Base-by-base conservation (phyloP, 2,113 vertebrate genomes). In the Lophius piscatorius region DNA sequence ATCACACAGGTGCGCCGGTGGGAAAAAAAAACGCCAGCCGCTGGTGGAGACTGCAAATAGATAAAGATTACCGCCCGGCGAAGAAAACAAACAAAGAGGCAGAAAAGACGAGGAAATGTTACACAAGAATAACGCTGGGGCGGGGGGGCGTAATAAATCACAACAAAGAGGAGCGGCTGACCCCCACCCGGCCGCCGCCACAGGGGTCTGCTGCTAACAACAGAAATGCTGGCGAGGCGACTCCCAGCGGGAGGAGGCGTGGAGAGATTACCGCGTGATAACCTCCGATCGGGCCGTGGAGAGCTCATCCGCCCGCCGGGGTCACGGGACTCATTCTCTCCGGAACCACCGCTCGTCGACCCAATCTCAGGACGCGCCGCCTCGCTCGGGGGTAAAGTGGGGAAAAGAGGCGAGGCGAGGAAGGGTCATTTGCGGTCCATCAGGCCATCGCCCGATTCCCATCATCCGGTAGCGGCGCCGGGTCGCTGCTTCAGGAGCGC, bases 221-320 rank as follows among this genome's bases (percentile, higher is more conserved):
- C n/a, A n/a, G n/a, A 76, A 84, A 68, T 62, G 81, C 76, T 74
- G 65, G 73, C 76, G 17, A 68, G 69, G 81, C 80, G 82, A 34
- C 78, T 85, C 83, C 79, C 75, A 67, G 47, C 54, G 47, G 83
- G 66, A 56, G 65, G 60, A 60, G 70, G 75, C 65, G 85, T 77
- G 36, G 68, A 44, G 75, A 87, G 82, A 89, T 88, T 87, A 84
- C 80, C 60, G 87, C 69, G 84, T 79, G 78, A 85, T 84, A 80
- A 76, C 72, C 75, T 77, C 78, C 76, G 69, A 88, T 81, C 60
- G 23, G 75, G 68, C 35, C 29, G 17, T 20, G 70, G 84, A 87
- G 85, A 70, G 70, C 48, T 77, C 87, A 83, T 78, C 79, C 75
- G 63, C 84, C 70, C 41, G 10, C 47, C 68, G 54, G 78, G 74